Percentiles rank a stretch among this genome's conserved stretches.
Conservation (phyloP, 2,888 invertebrate genomes). For the Thereva nobilitata region DNA sequence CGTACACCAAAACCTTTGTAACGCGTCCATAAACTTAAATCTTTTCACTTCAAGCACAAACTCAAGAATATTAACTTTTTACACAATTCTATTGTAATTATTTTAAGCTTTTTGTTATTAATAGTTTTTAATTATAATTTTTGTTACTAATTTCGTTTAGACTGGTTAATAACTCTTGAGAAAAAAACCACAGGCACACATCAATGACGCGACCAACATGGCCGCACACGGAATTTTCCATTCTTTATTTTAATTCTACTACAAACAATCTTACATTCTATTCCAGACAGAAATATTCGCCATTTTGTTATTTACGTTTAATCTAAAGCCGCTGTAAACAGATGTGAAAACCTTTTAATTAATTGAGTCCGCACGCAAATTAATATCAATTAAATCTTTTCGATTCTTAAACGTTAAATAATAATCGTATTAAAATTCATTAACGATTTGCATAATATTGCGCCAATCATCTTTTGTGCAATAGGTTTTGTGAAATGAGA, state of each 20-base stretch:
- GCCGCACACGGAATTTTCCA: conserved; percentile 31
- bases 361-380: not conserved
- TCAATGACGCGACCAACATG: conserved; percentile 37
- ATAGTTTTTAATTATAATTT: not conserved
- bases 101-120: no score
- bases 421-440: no score
- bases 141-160: conserved; percentile 7
- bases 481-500: no score
- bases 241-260: conserved; percentile 25
- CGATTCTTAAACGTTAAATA: no score
- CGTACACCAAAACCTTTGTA: conserved; percentile 25
- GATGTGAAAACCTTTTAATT: not conserved
- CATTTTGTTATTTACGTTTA: conserved; percentile 5
- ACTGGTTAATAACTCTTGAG: conserved; percentile 29
- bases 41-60: not conserved
- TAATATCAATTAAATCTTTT: no score
- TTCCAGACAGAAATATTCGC: conserved; percentile 1
- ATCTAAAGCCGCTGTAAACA: conserved; percentile 5
- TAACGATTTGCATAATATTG: no score
- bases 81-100: no score
- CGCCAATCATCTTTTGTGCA: no score
- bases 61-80: no score
- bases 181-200: conserved; percentile 15
- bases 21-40: conserved; percentile 25
- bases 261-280: conserved; percentile 8